Base-by-base conservation (phyloP, 2,113 vertebrate species). In the Ochotona princeps region DNA sequence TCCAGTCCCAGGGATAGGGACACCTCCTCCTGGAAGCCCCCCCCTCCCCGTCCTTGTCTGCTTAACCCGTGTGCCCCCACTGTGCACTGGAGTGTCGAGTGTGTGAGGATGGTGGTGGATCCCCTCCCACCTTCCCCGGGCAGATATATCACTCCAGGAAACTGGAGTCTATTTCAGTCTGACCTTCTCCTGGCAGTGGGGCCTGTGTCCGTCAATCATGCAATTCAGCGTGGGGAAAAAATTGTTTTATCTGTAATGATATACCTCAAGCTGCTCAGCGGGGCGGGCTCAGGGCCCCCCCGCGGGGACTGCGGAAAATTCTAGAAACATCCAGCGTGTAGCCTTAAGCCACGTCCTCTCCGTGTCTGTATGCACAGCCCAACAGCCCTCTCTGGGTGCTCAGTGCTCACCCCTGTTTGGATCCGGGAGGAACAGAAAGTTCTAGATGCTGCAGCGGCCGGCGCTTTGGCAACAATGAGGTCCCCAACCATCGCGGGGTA, bases 101-200 rank as follows among this genome's bases (percentile, higher is more conserved):
- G 38, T 44, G 38, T 44, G 74, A 51, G 80, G 61, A 82, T 69
- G 38, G 21, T 28, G 8, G 4, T 0, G 0, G 13, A 61, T 73
- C 49, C 38, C 82, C 76, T 83, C 13, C 20, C 13, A n/a, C 72
- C 1, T 51, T 35, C 54, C 57, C 18, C 17, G 76, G 5, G 85
- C 93, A 97, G 97, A 96, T 96, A 87, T 61, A 94, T 91, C 3
- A 61, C 75, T 32, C 65, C 81, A 78, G 91, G 92, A 92, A 95
- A 95, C 60, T 83, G 86, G 93, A 97, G 97, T 97, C 95, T 92
- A 97, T 97, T 97, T 91, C 87, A 92, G 90, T 95, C 95, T 96
- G 96, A 96, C 97, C 96, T 91, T 96, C 65, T 96, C 83, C 93
- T 94, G 93, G 89, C 85, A 76, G 92, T 35, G 65, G 89, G 54